phyloP scores from a whole-genome alignment of 2,113 vertebrate genomes.

The Sapayoa aenigma region DNA sequence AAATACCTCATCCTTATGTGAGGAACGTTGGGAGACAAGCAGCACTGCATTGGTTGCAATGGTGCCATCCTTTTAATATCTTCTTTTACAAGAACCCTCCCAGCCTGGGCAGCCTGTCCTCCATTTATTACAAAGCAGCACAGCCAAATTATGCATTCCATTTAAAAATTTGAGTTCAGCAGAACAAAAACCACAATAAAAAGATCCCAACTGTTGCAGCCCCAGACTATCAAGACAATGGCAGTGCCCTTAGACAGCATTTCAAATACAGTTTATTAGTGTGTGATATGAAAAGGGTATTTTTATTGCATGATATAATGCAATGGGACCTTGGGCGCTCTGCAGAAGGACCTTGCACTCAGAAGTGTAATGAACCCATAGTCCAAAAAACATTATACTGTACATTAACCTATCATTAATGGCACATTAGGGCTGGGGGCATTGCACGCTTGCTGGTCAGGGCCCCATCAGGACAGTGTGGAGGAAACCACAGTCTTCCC shows the following conservation, averaged over 20 bases:
- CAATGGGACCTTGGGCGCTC: constrained; percentile 79
- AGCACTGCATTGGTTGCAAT: neutral
- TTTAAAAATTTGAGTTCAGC: neutral
- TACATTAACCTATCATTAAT: constrained; percentile 84
- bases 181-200: constrained; percentile 22
- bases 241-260: constrained; percentile 69
- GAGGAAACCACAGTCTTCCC: constrained; percentile 65
- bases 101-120: neutral
- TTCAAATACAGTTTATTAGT: constrained; percentile 85
- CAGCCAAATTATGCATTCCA: neutral
- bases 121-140: neutral
- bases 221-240: constrained; percentile 29
- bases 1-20: neutral
- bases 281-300: constrained; percentile 81
- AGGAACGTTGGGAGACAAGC: neutral
- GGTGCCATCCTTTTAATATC: neutral
- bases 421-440: constrained; percentile 82
- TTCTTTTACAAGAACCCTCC: neutral
- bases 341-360: constrained; percentile 81
- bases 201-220: constrained; percentile 73
- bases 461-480: constrained; percentile 76
- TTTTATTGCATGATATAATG: constrained; percentile 84
- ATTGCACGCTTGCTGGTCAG: constrained; percentile 80
- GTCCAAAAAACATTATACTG: constrained; percentile 81
- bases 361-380: constrained; percentile 82